Percentiles rank a stretch among this genome's conserved stretches.
Evolutionary conservation across 2,113 vertebrate species (phyloP).

Genomic region (Sterrhoptilus dennistouni): DNA sequence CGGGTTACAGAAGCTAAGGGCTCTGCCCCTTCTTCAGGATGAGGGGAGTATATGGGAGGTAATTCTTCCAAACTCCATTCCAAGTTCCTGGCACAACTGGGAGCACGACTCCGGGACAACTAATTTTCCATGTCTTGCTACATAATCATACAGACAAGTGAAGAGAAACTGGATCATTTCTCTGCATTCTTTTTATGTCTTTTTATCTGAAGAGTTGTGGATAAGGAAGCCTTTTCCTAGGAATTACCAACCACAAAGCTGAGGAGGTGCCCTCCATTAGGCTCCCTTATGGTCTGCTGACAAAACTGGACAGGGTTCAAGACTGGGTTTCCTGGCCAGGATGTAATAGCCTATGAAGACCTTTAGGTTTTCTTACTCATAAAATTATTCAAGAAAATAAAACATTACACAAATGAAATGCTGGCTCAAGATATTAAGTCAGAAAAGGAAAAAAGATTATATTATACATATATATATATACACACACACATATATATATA

Average conservation of each 20-base stretch:
- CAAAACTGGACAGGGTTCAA: background rate
- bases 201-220: background rate
- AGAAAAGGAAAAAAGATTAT: background rate
- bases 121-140: background rate
- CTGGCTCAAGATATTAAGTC: background rate
- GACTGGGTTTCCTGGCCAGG: background rate
- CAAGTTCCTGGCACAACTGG: background rate
- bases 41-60: background rate
- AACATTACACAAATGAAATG: background rate
- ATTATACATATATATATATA: too few relatives aligned
- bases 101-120: background rate
- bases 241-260: background rate
- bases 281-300: background rate
- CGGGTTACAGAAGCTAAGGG: background rate
- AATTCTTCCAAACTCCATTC: background rate
- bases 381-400: background rate
- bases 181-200: background rate
- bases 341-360: background rate
- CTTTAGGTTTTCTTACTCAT: background rate
- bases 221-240: background rate
- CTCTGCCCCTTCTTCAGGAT: background rate
- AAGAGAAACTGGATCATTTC: background rate
- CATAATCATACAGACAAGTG: background rate
- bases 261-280: background rate
- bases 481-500: fast-evolving